Evolutionary conservation across 2,888 invertebrate genomes (phyloP).

Genomic region (Ligdia adustata): DNA sequence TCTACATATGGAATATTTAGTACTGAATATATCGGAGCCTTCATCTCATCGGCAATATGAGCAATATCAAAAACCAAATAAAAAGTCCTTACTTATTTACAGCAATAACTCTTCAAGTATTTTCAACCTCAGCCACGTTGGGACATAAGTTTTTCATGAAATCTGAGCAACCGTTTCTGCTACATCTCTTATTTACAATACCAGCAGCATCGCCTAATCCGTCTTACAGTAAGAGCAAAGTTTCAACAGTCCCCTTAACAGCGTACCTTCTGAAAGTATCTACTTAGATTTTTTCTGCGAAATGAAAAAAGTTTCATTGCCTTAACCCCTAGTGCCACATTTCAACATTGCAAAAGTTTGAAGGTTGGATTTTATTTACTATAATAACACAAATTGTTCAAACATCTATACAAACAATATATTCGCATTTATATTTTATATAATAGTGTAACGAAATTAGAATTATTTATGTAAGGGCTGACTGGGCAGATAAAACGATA

Average conservation of each 20-base stretch:
- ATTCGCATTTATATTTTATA: too few relatives aligned
- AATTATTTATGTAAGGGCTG: too few relatives aligned
- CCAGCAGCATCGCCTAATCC: conserved; percentile 10
- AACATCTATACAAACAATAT: too few relatives aligned
- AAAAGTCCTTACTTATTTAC: too few relatives aligned
- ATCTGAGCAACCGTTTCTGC: conserved; percentile 11
- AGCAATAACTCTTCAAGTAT: too few relatives aligned
- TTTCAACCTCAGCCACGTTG: not conserved
- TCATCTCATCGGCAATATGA: too few relatives aligned
- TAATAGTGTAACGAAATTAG: too few relatives aligned
- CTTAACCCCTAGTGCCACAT: conserved; percentile 48
- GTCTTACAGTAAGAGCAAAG: conserved; percentile 21
- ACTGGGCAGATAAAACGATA: too few relatives aligned
- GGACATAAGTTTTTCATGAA: conserved; percentile 8
- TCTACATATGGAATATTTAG: too few relatives aligned
- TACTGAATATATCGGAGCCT: too few relatives aligned
- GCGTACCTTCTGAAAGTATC: conserved; percentile 23
- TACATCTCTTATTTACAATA: conserved; percentile 1
- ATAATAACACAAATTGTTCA: conserved; percentile 26
- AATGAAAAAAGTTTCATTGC: conserved; percentile 68
- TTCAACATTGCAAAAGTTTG: conserved; percentile 47
- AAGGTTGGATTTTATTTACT: conserved; percentile 37
- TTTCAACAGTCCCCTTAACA: conserved; percentile 24
- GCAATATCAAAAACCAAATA: too few relatives aligned
- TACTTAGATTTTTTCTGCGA: conserved; percentile 44